These are phyloP conservation scores for Latrodectus elegans DNA, from an alignment of 2,888 invertebrate species.

Conservation along the genomic window DNA sequence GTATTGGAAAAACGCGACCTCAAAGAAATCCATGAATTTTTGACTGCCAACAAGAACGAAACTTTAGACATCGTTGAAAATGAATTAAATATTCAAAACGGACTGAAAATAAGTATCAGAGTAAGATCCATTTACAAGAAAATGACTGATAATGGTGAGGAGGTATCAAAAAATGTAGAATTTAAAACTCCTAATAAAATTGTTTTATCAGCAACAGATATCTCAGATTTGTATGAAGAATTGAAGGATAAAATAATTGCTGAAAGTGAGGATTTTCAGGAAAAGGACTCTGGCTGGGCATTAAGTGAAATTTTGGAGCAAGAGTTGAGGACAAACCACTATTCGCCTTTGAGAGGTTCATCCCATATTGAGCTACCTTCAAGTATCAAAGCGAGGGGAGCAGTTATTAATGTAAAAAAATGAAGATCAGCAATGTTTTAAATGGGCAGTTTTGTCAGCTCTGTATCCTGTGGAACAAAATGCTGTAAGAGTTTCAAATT, in stretches of 20 bases:
- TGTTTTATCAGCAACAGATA: too few species aligned
- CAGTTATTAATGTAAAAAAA: slow-evolving; percentile 1
- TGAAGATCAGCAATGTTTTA: not conserved
- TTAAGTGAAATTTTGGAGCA: not conserved
- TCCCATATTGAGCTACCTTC: not conserved
- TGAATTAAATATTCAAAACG: too few species aligned
- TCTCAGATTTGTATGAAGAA: too few species aligned
- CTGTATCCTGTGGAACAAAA: not conserved
- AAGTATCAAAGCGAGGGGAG: not conserved
- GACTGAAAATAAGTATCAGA: too few species aligned
- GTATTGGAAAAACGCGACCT: too few species aligned
- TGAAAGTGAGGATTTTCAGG: not conserved
- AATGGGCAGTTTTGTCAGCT: not conserved
- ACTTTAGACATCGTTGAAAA: too few species aligned
- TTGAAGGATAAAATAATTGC: not conserved
- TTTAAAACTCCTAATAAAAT: too few species aligned
- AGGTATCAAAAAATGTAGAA: too few species aligned
- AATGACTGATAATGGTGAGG: too few species aligned
- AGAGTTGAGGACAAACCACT: not conserved
- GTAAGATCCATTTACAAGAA: too few species aligned
- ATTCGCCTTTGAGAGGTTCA: slow-evolving; percentile 2
- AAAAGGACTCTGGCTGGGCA: slow-evolving; percentile 17
- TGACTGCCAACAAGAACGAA: too few species aligned
- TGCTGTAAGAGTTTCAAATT: not conserved
- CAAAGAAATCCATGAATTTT: too few species aligned